Evolutionary conservation across 2,797 vertebrate species (phyloP), one percentile per base, ranked within the genome.

Genomic region (Sandelia bainsii): DNA sequence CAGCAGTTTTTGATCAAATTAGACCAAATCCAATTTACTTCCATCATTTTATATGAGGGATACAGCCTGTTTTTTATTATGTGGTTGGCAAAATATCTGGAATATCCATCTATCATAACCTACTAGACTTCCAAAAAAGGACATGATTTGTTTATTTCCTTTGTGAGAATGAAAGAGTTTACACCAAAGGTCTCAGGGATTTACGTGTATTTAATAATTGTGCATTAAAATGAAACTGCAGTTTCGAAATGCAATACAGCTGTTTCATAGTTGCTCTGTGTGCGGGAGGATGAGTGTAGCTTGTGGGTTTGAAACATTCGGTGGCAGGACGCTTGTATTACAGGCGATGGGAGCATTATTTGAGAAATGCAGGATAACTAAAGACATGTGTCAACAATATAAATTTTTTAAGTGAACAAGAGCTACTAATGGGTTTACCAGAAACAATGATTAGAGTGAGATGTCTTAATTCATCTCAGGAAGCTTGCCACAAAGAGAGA

Each of bases 371-470:
- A 49, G 29, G 42, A 8, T 27, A 51, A 77, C 44, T 32, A 8
- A 69, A 56, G 44, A 66, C 65, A 68, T 4, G 12, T 71, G 72
- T 62, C 54, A 60, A 51, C 54, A 56, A 34, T 79, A 46, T 71
- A 78, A 64, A n/a, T 32, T 49, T 71, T 67, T 48, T 8, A 37
- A 53, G 45, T n/a, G 29, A 72, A 12, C 45, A 37, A 42, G 14
- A 59, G 49, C 49, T 17, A 27, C 73, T 63, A 70, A 73, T 62
- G 45, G 16, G 4, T 73, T 71, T 29, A 50, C 72, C 65, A 71
- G 64, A 73, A 75, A 69, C 77, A 46, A 22, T 20, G 14, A 72
- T 75, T 22, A 2, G 20, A 46, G 49, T 46, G 16, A 76, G 62
- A 53, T 74, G 42, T 44, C 42, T 44, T 44, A 44, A 44, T 44